Conservation (phyloP, 2,113 vertebrate species). For the Sakesphorus luctuosus region DNA sequence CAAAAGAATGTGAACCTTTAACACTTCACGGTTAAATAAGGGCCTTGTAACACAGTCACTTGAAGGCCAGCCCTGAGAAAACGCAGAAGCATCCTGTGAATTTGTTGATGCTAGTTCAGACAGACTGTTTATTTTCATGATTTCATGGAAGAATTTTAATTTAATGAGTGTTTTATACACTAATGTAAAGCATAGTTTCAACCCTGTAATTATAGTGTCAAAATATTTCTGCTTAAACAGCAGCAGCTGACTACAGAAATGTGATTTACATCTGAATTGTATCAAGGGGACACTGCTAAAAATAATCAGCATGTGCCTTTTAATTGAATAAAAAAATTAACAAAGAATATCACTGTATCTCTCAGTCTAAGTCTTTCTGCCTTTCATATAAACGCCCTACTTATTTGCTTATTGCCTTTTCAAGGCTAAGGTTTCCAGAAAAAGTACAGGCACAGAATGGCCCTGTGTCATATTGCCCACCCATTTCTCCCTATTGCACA, state of each 20-base stretch:
- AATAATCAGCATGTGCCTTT: slow-evolving; percentile 63
- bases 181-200: slow-evolving; percentile 89
- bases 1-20: slow-evolving; percentile 83
- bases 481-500: slow-evolving; percentile 34
- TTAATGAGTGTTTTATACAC: slow-evolving; percentile 92
- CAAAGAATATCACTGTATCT: slow-evolving; percentile 40
- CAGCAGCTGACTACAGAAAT: slow-evolving; percentile 80
- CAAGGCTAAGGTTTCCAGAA: slow-evolving; percentile 51
- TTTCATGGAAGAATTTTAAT: slow-evolving; percentile 98
- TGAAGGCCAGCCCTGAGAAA: slow-evolving; percentile 83
- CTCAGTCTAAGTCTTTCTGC: slow-evolving; percentile 21
- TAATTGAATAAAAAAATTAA: slow-evolving; percentile 72
- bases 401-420: slow-evolving; percentile 33
- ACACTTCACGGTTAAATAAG: slow-evolving; percentile 84
- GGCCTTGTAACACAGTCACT: slow-evolving; percentile 70
- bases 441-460: not conserved
- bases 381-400: slow-evolving; percentile 9
- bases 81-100: slow-evolving; percentile 88
- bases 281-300: slow-evolving; percentile 72
- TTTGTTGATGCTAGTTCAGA: slow-evolving; percentile 90
- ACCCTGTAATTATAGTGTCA: slow-evolving; percentile 93
- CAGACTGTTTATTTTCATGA: slow-evolving; percentile 98
- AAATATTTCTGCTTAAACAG: slow-evolving; percentile 89
- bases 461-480: slow-evolving; percentile 32
- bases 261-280: slow-evolving; percentile 82